Evolutionary conservation across 2,888 invertebrate genomes (phyloP).

Genomic region (Pachycephus smyrnensis): DNA sequence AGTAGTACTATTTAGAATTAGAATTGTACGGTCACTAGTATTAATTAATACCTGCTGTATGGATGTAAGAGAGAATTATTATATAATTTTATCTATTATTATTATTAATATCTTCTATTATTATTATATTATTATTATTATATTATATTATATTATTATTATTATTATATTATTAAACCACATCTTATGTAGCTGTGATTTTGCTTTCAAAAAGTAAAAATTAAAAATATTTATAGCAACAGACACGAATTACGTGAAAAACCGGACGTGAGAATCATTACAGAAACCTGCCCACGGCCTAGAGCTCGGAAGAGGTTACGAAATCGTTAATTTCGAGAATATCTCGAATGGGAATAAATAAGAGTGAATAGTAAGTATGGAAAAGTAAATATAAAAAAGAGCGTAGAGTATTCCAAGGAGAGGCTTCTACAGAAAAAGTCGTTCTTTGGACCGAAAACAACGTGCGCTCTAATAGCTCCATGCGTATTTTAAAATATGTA

Average conservation of each 20-base stretch:
- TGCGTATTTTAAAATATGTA: not conserved
- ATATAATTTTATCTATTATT: slow-evolving; percentile 60
- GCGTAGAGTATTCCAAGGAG: not conserved
- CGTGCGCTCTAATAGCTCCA: not conserved
- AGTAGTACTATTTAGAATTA: slow-evolving; percentile 41
- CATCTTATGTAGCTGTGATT: slow-evolving; percentile 67
- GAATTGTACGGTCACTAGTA: slow-evolving; percentile 52
- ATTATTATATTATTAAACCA: slow-evolving; percentile 60
- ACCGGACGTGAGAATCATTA: not conserved
- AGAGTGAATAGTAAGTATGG: not conserved
- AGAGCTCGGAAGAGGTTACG: not conserved
- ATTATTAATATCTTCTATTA: slow-evolving; percentile 35
- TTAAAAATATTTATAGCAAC: slow-evolving; percentile 67
- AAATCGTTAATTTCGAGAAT: not conserved
- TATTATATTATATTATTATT: slow-evolving; percentile 56
- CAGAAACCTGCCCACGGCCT: not conserved
- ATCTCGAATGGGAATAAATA: not conserved
- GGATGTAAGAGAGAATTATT: slow-evolving; percentile 61
- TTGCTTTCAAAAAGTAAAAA: slow-evolving; percentile 67
- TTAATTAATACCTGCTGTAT: slow-evolving; percentile 51
- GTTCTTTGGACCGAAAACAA: not conserved
- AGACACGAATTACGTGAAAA: slow-evolving; percentile 21
- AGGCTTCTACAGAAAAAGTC: not conserved
- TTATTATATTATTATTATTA: slow-evolving; percentile 55
- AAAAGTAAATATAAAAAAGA: not conserved